Base-by-base conservation (phyloP, 2,113 vertebrate species). In the Alethe castanea region DNA sequence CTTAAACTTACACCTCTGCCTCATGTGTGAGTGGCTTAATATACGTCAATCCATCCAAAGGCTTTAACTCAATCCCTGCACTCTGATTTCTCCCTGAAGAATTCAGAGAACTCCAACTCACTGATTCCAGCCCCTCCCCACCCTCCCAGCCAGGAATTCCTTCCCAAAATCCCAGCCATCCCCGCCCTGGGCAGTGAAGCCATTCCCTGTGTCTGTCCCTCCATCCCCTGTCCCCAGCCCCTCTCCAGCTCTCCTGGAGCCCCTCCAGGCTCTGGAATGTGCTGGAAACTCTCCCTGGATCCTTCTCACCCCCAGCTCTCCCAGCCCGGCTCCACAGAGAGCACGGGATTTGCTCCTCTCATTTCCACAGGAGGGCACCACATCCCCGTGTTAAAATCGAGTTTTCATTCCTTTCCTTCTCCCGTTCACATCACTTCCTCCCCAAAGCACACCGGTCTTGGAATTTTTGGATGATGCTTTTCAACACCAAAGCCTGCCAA, bases 331-430 rank as follows among this genome's bases (percentile, higher is more conserved):
- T 48, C 35, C 29, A n/a, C 33, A 14, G 67, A 26, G 38, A 52
- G 36, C 8, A 24, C 5, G 13, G 6, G 2, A 4, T 33, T 45
- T 33, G 14, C 11, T 52, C 17, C 56, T 44, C 28, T n/a, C 19
- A 0, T 52, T 65, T 38, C 92, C 96, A 79, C 78, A 11, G 47
- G 96, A 85, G 81, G 95, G 94, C 95, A 91, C 70, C 94, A 93
- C 29, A n/a, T 2, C 2, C 19, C 7, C 40, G 4, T 1, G 6
- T 26, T 73, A 24, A 19, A 78, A 18, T 47, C 15, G 2, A 19
- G 1, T 19, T 71, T 57, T 26, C 13, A 0, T 11, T 6, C 0
- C 2, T 26, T 76, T 24, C n/a, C 17, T 65, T 45, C 36, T 77
- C 16, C 38, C 19, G 3, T 2, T 18, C 6, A 0, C 47, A 5